Conservation (phyloP, 1,140 invertebrate genomes). For the Lucilia cuprina region DNA sequence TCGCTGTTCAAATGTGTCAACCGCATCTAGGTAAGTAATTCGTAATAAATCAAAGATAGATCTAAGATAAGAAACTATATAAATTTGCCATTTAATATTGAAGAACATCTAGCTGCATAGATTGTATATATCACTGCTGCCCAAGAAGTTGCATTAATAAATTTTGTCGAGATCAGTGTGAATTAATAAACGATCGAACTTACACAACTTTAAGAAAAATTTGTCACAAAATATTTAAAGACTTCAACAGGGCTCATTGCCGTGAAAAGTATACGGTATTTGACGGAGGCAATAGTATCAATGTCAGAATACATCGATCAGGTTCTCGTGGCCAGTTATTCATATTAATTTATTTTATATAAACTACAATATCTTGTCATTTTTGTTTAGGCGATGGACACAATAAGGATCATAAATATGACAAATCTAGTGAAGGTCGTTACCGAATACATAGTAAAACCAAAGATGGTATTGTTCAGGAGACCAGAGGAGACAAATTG, state of each 20-base stretch:
- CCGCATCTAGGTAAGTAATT: not conserved
- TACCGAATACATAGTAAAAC: not conserved
- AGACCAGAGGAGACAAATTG: no score
- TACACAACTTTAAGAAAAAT: slow-evolving; percentile 49
- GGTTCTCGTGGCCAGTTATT: not conserved
- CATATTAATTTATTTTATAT: no score
- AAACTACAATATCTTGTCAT: no score
- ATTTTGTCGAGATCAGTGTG: slow-evolving; percentile 37
- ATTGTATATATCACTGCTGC: not conserved
- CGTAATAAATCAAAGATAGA: no score
- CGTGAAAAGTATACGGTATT: slow-evolving; percentile 48
- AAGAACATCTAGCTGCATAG: not conserved
- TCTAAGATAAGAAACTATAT: not conserved
- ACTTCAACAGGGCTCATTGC: slow-evolving; percentile 44
- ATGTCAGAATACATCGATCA: not conserved
- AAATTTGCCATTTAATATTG: not conserved
- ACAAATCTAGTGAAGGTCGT: not conserved
- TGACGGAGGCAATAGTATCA: slow-evolving; percentile 48
- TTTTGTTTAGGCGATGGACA: not conserved
- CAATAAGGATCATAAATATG: not conserved
- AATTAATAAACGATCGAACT: slow-evolving; percentile 44
- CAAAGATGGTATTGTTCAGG: not conserved
- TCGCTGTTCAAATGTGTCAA: not conserved
- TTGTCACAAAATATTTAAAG: slow-evolving; percentile 50
- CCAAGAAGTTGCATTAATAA: not conserved